Evolutionary conservation across 2,888 invertebrate species (phyloP).

Genomic region (Neoscelio sp.): DNA sequence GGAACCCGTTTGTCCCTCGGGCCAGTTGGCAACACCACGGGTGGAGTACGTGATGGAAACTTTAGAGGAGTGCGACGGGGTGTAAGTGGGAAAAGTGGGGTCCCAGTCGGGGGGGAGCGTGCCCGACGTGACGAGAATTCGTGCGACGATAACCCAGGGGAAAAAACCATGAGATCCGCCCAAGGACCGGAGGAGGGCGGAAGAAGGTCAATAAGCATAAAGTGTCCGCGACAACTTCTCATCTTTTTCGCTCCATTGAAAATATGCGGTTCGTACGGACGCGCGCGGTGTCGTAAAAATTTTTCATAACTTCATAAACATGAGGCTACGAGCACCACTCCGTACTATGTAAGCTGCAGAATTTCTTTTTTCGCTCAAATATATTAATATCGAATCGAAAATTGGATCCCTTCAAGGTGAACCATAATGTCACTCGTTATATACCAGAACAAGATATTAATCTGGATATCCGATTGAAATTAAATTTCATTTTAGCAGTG

Average conservation of each 20-base stretch:
- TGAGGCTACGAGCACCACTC: too few species aligned
- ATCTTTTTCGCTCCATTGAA: neutral
- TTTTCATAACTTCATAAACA: too few species aligned
- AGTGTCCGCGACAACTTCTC: constrained; percentile 38
- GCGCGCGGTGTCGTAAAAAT: too few species aligned
- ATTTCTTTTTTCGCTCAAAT: too few species aligned
- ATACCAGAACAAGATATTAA: too few species aligned
- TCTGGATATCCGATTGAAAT: too few species aligned
- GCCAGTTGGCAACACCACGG: neutral
- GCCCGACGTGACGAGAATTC: constrained; percentile 56
- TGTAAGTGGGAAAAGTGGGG: constrained; percentile 60
- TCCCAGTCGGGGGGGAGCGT: constrained; percentile 51
- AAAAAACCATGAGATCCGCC: constrained; percentile 29
- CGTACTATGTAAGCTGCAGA: too few species aligned
- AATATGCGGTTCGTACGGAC: too few species aligned
- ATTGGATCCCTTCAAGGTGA: too few species aligned
- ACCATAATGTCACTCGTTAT: too few species aligned
- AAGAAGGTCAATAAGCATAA: constrained; percentile 57
- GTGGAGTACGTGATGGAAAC: constrained; percentile 53
- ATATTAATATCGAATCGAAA: too few species aligned
- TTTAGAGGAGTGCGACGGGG: constrained; percentile 59
- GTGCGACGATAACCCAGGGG: constrained; percentile 23
- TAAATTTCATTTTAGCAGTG: too few species aligned
- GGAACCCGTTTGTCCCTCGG: neutral
- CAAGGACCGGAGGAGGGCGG: neutral